These are phyloP conservation scores for Eupithecia vulgata DNA, from an alignment of 2,888 invertebrate species.

Conservation along the genomic window DNA sequence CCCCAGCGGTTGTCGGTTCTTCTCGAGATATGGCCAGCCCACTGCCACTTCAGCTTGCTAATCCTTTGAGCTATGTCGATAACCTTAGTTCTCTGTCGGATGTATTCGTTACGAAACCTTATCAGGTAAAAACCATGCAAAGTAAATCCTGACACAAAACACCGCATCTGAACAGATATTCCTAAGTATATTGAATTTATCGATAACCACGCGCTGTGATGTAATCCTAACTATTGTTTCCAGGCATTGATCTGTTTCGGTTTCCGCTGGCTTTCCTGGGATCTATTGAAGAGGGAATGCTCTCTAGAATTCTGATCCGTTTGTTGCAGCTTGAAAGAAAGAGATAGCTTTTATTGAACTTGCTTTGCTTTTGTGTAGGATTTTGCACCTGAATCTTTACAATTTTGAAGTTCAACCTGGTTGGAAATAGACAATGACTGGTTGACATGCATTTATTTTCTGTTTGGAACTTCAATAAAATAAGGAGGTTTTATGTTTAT, in stretches of 20 bases:
- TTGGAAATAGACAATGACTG: neutral
- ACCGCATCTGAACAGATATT: slow-evolving; percentile 31
- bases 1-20: too few relatives aligned
- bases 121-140: neutral
- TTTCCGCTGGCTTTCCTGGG: slow-evolving; percentile 22
- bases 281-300: slow-evolving; percentile 24
- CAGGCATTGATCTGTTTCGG: slow-evolving; percentile 34
- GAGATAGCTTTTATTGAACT: neutral
- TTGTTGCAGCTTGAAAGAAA: neutral
- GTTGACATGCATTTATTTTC: neutral
- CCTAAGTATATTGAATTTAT: slow-evolving; percentile 41
- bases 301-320: slow-evolving; percentile 23
- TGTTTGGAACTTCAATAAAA: neutral
- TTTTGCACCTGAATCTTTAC: slow-evolving; percentile 1
- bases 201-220: slow-evolving; percentile 23
- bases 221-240: slow-evolving; percentile 39
- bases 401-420: neutral
- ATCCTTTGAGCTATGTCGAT: too few relatives aligned
- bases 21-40: too few relatives aligned
- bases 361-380: neutral
- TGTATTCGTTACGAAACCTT: too few relatives aligned
- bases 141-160: neutral
- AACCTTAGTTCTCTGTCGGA: too few relatives aligned
- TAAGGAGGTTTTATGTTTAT: too few relatives aligned
- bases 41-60: too few relatives aligned